phyloP scores from a whole-genome alignment of 1,140 invertebrate genomes.

The Camponotus pennsylvanicus region DNA sequence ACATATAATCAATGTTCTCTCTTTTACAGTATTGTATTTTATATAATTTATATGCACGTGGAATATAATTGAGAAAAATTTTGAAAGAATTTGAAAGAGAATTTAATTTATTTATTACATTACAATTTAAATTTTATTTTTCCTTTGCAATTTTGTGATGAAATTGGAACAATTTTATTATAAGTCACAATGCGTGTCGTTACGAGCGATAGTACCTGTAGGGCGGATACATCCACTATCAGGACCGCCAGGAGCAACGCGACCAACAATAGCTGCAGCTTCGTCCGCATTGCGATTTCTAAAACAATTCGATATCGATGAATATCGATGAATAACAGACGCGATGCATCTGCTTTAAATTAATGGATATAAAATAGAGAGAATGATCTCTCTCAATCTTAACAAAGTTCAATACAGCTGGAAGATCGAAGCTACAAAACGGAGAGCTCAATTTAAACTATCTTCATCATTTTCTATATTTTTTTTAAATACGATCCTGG shows the following conservation, averaged over 20 bases:
- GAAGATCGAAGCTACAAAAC: background rate
- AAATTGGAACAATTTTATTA: background rate
- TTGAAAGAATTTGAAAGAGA: too few species aligned
- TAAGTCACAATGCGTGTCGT: background rate
- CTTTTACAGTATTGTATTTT: background rate
- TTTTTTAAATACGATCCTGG: background rate
- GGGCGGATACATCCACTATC: constrained; percentile 72
- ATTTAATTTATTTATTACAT: background rate
- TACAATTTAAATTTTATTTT: background rate
- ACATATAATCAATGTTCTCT: background rate
- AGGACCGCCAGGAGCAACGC: constrained; percentile 73
- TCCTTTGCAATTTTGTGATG: background rate
- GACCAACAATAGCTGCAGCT: constrained; percentile 73
- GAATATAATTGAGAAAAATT: background rate
- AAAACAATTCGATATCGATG: constrained; percentile 61
- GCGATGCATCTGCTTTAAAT: background rate
- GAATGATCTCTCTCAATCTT: background rate
- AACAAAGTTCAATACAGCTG: constrained; percentile 21
- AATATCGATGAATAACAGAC: constrained; percentile 14
- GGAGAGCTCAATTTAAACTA: background rate
- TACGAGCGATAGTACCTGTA: constrained; percentile 70
- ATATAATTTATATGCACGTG: background rate
- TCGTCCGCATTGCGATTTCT: constrained; percentile 78
- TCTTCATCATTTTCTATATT: background rate
- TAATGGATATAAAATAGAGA: constrained; percentile 8